Base-by-base conservation (phyloP, 2,113 vertebrate genomes). In the Nestor notabilis region DNA sequence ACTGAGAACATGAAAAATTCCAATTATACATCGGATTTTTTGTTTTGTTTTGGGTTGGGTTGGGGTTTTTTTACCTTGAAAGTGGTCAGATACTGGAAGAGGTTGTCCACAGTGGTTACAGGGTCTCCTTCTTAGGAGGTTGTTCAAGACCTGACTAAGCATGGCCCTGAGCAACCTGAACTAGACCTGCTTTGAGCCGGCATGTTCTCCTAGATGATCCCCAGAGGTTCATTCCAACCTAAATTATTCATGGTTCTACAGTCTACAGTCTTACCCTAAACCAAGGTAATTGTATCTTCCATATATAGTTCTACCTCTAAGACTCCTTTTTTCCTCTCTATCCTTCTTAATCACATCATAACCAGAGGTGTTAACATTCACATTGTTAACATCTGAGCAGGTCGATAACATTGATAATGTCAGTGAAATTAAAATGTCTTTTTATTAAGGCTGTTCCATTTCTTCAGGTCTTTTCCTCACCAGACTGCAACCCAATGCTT, bases 351-450 rank as follows among this genome's bases (percentile, higher is more conserved):
- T 95, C 46, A 87, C 50, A 81, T 74, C 64, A 76, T 61, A 92
- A 93, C 52, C 43, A 93, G 68, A 89, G 72, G n/a, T 61, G 50
- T 90, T 95, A 94, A 78, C 27, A 27, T 84, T 92, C 80, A 53
- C 13, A 14, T 81, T 6, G 3, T 92, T 92, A 92, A 87, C 52
- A 75, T 75, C 65, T 70, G 68, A 92, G 83, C 76, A 91, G 89
- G 83, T 87, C 72, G 47, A 46, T 85, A 70, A 87, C 74, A 76
- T 50, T 50, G 47, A 88, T 77, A 90, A 76, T 66, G 58, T 61
- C 93, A 75, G 60, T 70, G 80, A 95, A 90, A 95, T 63, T 39
- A 87, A 93, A 90, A 87, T 81, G 35, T 64, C 83, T 70, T 96
- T 95, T 89, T 78, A 64, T 71, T 78, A 92, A 75, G 43, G 23